phyloP scores from a whole-genome alignment of 2,113 vertebrate genomes.

The Callipepla squamata region DNA sequence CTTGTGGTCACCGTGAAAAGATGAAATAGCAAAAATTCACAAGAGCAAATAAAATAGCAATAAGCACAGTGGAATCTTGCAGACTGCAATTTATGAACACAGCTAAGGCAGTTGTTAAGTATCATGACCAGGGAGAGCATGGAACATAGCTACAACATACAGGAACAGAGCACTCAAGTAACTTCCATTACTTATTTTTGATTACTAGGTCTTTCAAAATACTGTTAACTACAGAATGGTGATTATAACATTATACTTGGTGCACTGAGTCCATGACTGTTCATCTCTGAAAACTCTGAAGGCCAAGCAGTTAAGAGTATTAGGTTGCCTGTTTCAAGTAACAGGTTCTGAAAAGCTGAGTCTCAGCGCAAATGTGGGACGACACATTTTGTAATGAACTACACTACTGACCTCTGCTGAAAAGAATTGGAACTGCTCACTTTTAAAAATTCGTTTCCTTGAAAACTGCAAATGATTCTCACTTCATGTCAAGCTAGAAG shows the following conservation, averaged over 20 bases:
- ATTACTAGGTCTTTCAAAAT: neutral
- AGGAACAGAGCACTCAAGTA: neutral
- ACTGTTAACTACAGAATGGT: neutral
- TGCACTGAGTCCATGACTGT: neutral
- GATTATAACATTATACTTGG: neutral
- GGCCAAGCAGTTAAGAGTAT: neutral
- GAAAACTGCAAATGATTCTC: neutral
- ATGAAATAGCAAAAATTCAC: neutral
- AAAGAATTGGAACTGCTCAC: neutral
- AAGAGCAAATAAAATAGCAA: fast-evolving
- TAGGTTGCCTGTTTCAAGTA: neutral
- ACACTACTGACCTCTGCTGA: conserved; percentile 48
- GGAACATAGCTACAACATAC: neutral
- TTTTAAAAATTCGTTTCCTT: neutral
- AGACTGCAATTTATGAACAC: neutral
- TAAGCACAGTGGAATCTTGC: neutral
- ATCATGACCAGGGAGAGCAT: neutral
- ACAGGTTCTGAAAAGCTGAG: neutral
- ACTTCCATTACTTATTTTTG: neutral
- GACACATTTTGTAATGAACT: neutral
- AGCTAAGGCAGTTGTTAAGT: neutral
- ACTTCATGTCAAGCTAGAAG: neutral
- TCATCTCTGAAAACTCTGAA: neutral
- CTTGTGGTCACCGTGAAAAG: neutral
- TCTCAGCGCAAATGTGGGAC: neutral